Evolutionary conservation across 2,888 invertebrate genomes (phyloP).

Genomic region (Meteorus colon): DNA sequence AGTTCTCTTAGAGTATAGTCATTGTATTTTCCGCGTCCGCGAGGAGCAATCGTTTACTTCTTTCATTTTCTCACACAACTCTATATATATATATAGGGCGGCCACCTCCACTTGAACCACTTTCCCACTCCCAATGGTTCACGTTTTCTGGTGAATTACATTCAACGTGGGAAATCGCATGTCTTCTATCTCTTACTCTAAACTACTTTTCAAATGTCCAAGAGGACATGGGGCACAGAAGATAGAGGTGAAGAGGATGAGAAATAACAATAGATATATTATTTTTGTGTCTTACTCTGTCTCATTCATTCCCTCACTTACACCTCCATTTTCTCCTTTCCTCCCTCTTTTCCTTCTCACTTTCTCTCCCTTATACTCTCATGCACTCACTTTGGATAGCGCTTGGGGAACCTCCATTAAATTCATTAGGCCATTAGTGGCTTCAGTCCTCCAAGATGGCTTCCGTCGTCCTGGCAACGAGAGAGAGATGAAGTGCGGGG

Average conservation of each 20-base stretch:
- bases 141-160: conserved; percentile 38
- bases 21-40: conserved; percentile 35
- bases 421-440: conserved; percentile 74
- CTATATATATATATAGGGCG: conserved; percentile 37
- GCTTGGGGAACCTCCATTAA: conserved; percentile 69
- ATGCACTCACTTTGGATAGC: conserved; percentile 37
- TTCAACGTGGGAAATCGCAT: conserved; percentile 40
- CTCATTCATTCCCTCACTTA: conserved; percentile 38
- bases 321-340: conserved; percentile 34
- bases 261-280: neutral
- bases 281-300: conserved; percentile 28
- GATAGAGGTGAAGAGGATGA: neutral
- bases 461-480: conserved; percentile 72
- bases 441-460: conserved; percentile 74
- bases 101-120: conserved; percentile 34
- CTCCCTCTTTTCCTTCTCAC: conserved; percentile 40
- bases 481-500: conserved; percentile 43
- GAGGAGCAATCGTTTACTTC: conserved; percentile 37
- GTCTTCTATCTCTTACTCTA: conserved; percentile 17
- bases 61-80: conserved; percentile 34
- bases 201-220: neutral
- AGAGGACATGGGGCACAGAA: conserved; percentile 5
- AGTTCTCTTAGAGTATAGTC: neutral
- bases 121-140: neutral
- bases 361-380: conserved; percentile 33